phyloP scores from a whole-genome alignment of 2,113 vertebrate species.

The Pangasianodon gigas region DNA sequence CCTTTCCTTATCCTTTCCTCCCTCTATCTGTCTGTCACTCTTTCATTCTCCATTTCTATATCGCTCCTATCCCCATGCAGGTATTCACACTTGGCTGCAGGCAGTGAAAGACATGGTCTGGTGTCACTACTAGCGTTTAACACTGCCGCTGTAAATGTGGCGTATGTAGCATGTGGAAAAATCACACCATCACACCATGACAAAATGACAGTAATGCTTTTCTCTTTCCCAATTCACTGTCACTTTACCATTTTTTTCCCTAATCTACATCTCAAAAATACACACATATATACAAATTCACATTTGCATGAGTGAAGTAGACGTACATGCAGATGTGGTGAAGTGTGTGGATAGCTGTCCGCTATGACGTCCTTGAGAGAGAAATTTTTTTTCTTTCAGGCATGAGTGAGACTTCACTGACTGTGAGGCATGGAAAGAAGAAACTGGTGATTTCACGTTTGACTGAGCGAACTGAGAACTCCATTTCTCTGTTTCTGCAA shows the following conservation, averaged over 20 bases:
- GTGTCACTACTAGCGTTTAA: constrained; percentile 50
- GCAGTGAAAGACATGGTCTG: constrained; percentile 36
- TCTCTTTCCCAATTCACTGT: constrained; percentile 48
- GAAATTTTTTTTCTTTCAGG: constrained; percentile 27
- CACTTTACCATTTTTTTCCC: constrained; percentile 47
- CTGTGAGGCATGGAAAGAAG: constrained; percentile 19
- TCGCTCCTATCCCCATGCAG: background rate
- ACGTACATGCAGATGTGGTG: background rate
- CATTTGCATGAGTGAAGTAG: constrained; percentile 2
- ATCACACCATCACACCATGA: constrained; percentile 52
- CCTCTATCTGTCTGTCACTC: background rate
- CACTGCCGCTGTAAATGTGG: constrained; percentile 19
- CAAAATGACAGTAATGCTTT: constrained; percentile 58
- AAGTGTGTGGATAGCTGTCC: constrained; percentile 15
- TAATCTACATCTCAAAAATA: constrained; percentile 62
- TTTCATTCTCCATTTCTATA: background rate
- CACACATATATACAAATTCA: constrained; percentile 54
- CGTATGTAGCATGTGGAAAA: constrained; percentile 53
- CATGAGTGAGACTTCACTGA: constrained; percentile 36
- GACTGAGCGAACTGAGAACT: constrained; percentile 43
- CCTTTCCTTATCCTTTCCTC: background rate
- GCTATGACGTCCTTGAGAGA: background rate
- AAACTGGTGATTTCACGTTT: constrained; percentile 49
- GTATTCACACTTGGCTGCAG: constrained; percentile 39
- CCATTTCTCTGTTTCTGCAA: constrained; percentile 39